Base-by-base conservation (phyloP, 2,113 vertebrate species). In the Tetrao urogallus region DNA sequence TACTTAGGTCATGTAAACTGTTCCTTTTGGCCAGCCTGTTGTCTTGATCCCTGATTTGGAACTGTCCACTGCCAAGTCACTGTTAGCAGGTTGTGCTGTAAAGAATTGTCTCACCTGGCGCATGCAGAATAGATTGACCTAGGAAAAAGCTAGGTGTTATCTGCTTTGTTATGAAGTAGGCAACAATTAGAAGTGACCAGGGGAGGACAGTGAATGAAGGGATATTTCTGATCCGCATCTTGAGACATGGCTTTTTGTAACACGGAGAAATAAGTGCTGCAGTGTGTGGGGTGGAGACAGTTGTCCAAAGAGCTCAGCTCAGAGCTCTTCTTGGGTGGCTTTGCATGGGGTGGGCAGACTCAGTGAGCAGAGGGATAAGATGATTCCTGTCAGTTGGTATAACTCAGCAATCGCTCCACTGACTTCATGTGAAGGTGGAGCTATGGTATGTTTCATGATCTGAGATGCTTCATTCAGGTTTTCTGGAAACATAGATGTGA, bases 331-430 rank as follows among this genome's bases (percentile, higher is more conserved):
- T 64, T 40, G 77, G 21, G 28, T 66, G 50, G n/a, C 43, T 91
- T 64, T 60, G 64, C 18, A 13, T 10, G 2, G 4, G 10, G 43
- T 24, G 45, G 27, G 24, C 34, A 73, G 48, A 28, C 25, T 16
- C 5, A 6, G 14, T 10, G 25, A n/a, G 38, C 47, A n/a, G 3
- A 5, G 27, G 30, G 12, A 15, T 57, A 50, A 67, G 24, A 25
- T 50, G 21, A 28, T 63, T 32, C n/a, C 48, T 82, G 30, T 36
- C 17, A 0, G 24, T 42, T 65, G 43, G 24, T 71, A 10, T 52
- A 76, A 2, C 25, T 64, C 32, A 1, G 22, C 1, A 1, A 1
- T 20, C 83, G 22, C 15, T 84, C 14, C 1, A 0, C 18, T 92
- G 71, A 20, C 32, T 82, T 80, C 3, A 24, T 7, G 40, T 70